phyloP scores from a whole-genome alignment of 2,888 invertebrate genomes.

The Temnothorax rugatulus region DNA sequence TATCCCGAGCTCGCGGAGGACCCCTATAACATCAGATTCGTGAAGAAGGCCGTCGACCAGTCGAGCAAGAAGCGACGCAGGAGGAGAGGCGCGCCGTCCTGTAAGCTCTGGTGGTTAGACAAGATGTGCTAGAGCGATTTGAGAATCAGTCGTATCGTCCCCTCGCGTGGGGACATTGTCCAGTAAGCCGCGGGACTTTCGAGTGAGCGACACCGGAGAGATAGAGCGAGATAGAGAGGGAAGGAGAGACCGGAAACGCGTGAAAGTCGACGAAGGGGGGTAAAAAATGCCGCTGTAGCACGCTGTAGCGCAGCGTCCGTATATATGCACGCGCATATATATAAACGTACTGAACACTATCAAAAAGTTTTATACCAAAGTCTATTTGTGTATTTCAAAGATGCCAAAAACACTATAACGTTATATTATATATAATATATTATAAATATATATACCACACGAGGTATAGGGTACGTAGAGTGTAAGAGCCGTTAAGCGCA shows the following conservation, averaged over 20 bases:
- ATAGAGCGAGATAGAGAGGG: constrained; percentile 13
- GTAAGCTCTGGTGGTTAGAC: constrained; percentile 87
- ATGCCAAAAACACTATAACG: constrained; percentile 87
- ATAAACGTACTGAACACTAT: constrained; percentile 85
- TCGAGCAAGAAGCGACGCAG: constrained; percentile 90
- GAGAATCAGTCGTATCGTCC: constrained; percentile 63
- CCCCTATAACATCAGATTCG: constrained; percentile 97
- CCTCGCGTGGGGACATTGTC: constrained; percentile 66
- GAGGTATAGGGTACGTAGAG: constrained; percentile 48
- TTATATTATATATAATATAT: constrained; percentile 80
- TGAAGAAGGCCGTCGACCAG: constrained; percentile 92
- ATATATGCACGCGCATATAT: constrained; percentile 63
- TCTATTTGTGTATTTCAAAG: constrained; percentile 90
- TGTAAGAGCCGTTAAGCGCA: constrained; percentile 44
- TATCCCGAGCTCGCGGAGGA: constrained; percentile 98
- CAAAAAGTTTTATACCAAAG: constrained; percentile 88
- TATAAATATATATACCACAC: constrained; percentile 57
- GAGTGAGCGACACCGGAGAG: constrained; percentile 37
- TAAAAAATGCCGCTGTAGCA: constrained; percentile 33
- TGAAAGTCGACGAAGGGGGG: constrained; percentile 24
- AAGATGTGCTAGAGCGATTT: constrained; percentile 81
- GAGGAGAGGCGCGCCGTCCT: constrained; percentile 88
- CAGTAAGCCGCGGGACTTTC: constrained; percentile 67
- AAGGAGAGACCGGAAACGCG: constrained; percentile 11
- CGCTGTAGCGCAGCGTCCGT: constrained; percentile 52